phyloP scores from a whole-genome alignment of 1,140 invertebrate genomes.

The Dolichoris vasculosae region DNA sequence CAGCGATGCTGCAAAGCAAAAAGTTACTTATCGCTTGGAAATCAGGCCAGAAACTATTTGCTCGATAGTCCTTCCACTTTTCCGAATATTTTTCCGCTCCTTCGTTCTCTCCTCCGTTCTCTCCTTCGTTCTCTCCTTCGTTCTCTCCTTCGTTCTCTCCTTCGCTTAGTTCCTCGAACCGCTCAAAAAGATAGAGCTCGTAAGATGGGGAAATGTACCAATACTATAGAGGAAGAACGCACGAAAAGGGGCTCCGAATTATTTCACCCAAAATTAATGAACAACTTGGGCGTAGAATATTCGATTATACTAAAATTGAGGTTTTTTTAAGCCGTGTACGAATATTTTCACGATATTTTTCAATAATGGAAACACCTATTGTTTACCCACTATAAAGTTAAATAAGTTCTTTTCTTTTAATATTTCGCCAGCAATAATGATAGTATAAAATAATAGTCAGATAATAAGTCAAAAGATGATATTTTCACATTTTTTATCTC shows the following conservation, averaged over 20 bases:
- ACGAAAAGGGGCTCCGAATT: not conserved
- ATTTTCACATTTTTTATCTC: too few relatives aligned
- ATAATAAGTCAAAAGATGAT: too few relatives aligned
- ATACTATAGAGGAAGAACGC: not conserved
- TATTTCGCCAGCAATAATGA: too few relatives aligned
- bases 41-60: conserved; percentile 9
- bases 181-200: not conserved
- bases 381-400: too few relatives aligned
- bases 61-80: not conserved
- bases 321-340: not conserved
- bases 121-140: not conserved
- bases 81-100: not conserved
- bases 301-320: not conserved
- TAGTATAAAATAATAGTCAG: too few relatives aligned
- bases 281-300: not conserved
- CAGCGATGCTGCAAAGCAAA: not conserved
- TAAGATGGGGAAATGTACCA: not conserved
- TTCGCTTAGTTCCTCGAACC: not conserved
- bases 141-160: not conserved
- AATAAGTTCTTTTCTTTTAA: too few relatives aligned
- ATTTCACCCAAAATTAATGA: conserved; percentile 7
- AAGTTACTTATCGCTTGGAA: not conserved
- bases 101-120: not conserved
- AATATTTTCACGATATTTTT: not conserved
- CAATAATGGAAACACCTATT: too few relatives aligned